These are phyloP conservation scores for Gymnoscopelus microlampas DNA, from an alignment of 2,797 vertebrate genomes.

Conservation along the genomic window DNA sequence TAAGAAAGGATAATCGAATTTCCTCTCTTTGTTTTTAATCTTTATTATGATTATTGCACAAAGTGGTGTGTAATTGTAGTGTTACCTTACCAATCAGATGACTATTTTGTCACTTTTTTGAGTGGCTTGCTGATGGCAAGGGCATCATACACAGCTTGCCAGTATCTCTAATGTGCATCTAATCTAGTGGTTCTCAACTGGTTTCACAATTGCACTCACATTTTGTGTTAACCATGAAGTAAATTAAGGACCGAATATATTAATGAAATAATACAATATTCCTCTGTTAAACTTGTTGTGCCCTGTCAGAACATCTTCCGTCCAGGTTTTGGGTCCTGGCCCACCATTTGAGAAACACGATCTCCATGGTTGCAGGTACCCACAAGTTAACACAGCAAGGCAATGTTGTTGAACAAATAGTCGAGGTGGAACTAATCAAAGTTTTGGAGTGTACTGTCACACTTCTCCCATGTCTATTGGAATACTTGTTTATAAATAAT, in stretches of 20 bases:
- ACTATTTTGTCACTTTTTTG: slow-evolving; percentile 49
- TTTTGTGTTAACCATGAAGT: too few relatives aligned
- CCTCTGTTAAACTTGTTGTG: too few relatives aligned
- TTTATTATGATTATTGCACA: slow-evolving; percentile 57
- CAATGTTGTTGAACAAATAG: slow-evolving; percentile 37
- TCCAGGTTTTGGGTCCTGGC: too few relatives aligned
- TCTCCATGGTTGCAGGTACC: slow-evolving; percentile 24
- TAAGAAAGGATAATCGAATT: slow-evolving; percentile 64
- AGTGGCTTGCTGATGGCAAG: slow-evolving; percentile 51
- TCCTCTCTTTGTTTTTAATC: slow-evolving; percentile 46
- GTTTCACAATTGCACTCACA: too few relatives aligned
- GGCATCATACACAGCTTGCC: slow-evolving; percentile 51
- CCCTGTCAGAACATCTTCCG: too few relatives aligned
- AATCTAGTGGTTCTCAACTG: background rate
- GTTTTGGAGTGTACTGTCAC: slow-evolving; percentile 50
- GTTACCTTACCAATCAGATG: slow-evolving; percentile 44
- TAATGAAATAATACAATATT: too few relatives aligned
- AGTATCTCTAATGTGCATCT: slow-evolving; percentile 41
- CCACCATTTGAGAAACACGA: background rate
- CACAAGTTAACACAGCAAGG: slow-evolving; percentile 47
- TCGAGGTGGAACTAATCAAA: slow-evolving; percentile 52
- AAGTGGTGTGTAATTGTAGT: slow-evolving; percentile 67
- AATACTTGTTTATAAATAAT: slow-evolving; percentile 58
- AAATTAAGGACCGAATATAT: too few relatives aligned
- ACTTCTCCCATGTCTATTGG: slow-evolving; percentile 42